Evolutionary conservation across 2,797 vertebrate species (phyloP).

Genomic region (Sebastes vulpes): DNA sequence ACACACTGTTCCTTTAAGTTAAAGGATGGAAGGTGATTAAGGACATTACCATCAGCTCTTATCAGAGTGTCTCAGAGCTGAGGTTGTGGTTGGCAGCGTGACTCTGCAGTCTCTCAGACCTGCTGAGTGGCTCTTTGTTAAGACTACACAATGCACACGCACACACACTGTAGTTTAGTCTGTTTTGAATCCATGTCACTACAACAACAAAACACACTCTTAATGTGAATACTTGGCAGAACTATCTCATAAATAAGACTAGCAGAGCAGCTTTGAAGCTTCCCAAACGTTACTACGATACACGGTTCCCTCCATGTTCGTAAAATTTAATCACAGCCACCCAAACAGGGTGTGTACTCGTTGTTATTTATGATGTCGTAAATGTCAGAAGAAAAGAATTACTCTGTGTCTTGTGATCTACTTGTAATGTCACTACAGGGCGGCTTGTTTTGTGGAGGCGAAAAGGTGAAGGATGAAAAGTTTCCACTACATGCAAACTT

Average conservation of each 20-base stretch:
- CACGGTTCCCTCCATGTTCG: background rate
- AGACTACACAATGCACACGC: background rate
- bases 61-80: conserved; percentile 30
- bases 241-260: background rate
- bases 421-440: background rate
- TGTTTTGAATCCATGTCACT: conserved; percentile 12
- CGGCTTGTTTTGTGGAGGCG: background rate
- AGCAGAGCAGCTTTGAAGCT: background rate
- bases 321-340: background rate
- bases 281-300: background rate
- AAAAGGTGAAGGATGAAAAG: conserved; percentile 3
- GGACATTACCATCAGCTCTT: conserved; percentile 13
- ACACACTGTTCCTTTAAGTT: background rate
- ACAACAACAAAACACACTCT: conserved; percentile 19
- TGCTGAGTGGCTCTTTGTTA: conserved; percentile 50
- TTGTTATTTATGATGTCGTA: background rate
- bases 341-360: background rate
- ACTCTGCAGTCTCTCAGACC: conserved; percentile 41
- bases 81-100: conserved; percentile 17
- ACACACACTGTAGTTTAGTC: background rate
- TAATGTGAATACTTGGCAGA: background rate
- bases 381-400: conserved; percentile 22
- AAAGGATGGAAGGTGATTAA: background rate
- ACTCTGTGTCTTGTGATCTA: background rate
- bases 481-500: conserved; percentile 10